Evolutionary conservation across 2,888 invertebrate genomes (phyloP).

Genomic region (Galeopsomyia nigrocyanea): DNA sequence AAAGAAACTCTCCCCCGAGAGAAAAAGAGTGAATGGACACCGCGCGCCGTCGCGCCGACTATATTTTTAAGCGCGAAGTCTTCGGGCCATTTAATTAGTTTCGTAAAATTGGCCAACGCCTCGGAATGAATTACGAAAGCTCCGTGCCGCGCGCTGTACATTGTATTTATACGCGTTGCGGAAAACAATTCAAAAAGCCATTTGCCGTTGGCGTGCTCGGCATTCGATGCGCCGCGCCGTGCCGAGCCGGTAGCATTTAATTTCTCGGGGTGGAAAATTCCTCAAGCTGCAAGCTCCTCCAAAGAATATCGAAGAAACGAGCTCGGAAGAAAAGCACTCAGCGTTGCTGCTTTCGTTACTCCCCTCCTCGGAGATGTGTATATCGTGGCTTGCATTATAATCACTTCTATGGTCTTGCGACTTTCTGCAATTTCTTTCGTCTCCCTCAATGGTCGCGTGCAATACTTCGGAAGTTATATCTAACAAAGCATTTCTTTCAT

Average conservation of each 20-base stretch:
- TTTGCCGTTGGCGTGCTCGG: slow-evolving; percentile 24
- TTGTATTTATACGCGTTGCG: slow-evolving; percentile 4
- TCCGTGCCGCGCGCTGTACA: neutral
- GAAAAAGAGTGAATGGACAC: neutral
- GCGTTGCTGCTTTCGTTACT: slow-evolving; percentile 2
- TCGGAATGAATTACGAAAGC: slow-evolving; percentile 18
- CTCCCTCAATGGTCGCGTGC: no score
- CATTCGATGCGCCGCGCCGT: slow-evolving; percentile 8
- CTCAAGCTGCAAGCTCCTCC: no score
- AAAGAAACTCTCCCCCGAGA: slow-evolving; percentile 8
- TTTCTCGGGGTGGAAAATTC: slow-evolving; percentile 5
- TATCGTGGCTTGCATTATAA: no score
- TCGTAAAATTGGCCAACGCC: slow-evolving; percentile 11
- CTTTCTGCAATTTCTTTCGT: no score
- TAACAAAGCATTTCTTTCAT: no score
- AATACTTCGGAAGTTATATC: no score
- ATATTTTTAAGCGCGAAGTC: neutral
- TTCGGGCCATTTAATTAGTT: slow-evolving; percentile 23
- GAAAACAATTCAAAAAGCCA: slow-evolving; percentile 32
- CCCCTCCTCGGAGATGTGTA: neutral
- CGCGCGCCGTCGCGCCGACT: neutral
- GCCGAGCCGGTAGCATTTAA: slow-evolving; percentile 15
- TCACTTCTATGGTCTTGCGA: no score
- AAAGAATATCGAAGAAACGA: slow-evolving; percentile 16
- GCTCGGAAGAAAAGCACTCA: slow-evolving; percentile 8